Evolutionary conservation across 2,797 vertebrate species (phyloP).

Genomic region (Mareca strepera): DNA sequence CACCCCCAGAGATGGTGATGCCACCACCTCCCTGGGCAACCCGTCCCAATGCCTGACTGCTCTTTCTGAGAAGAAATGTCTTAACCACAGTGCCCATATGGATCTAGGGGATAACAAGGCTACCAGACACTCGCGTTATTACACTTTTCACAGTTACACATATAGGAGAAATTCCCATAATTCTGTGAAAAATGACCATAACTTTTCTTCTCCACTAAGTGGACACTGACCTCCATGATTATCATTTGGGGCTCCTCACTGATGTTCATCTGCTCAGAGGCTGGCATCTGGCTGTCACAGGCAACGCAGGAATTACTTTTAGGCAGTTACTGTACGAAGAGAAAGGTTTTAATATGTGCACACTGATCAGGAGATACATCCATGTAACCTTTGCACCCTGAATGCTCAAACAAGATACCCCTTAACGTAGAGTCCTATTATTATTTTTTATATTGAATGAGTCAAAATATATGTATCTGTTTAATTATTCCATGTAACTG

Average conservation of each 20-base stretch:
- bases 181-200: background rate
- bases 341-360: fast-evolving
- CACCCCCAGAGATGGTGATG: no score
- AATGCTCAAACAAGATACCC: background rate
- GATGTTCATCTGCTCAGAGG: constrained; percentile 58
- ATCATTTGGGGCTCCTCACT: constrained; percentile 71
- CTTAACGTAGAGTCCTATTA: background rate
- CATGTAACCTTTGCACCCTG: background rate
- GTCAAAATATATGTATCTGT: background rate
- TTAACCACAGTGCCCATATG: background rate
- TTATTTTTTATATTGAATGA: background rate
- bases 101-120: background rate
- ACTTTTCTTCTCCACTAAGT: background rate
- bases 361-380: background rate
- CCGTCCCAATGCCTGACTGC: no score
- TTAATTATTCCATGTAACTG: background rate
- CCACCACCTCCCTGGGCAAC: no score
- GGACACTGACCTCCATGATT: constrained; percentile 75
- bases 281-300: constrained; percentile 71
- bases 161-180: background rate
- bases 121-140: background rate
- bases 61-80: no score
- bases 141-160: background rate
- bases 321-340: background rate
- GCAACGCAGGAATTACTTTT: background rate